Base-by-base conservation (phyloP, 2,113 vertebrate species). In the Siphamia tubifer region DNA sequence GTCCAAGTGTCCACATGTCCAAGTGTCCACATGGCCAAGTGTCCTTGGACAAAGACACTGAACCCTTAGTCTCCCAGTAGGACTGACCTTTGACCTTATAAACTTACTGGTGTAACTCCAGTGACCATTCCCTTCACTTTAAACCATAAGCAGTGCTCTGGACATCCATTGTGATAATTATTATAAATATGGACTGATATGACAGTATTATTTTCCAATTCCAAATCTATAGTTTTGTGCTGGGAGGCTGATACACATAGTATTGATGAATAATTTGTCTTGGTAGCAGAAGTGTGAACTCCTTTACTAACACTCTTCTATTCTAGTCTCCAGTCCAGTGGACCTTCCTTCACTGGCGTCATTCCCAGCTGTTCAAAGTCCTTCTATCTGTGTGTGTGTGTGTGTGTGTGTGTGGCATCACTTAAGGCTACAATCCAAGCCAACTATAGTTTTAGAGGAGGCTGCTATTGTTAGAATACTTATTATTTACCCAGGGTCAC, bases 391-490 rank as follows among this genome's bases (percentile, higher is more conserved):
- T 7, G 45, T 15, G 8, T 38, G 52, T 65, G 39, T 24, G 68
- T 71, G 34, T 20, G 51, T 73, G 56, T 55, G 52, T 58, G 53
- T 57, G 38, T 65, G 53, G 44, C 34, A 47, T 25, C 73, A 77
- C 76, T 65, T 66, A 86, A 83, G 67, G 78, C 42, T 60, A 74
- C 73, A 73, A 62, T 66, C 28, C 15, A 64, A 83, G 61, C 63
- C 77, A 61, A 34, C 71, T 44, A 9, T 6, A 31, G 12, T 64
- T 82, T 78, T 36, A 77, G 45, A 70, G 42, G 47, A 66, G 27
- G 74, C 7, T 47, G 44, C 82, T 90, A 88, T 88, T 79, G 77
- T 87, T 90, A 83, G 88, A 74, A 45, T 79, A 17, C 49, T 74
- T 79, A 71, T 60, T 79, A 68, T 81, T 75, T 72, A 53, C 67